Evolutionary conservation across 2,797 vertebrate genomes (phyloP).

Genomic region (Antennarius maculatus): DNA sequence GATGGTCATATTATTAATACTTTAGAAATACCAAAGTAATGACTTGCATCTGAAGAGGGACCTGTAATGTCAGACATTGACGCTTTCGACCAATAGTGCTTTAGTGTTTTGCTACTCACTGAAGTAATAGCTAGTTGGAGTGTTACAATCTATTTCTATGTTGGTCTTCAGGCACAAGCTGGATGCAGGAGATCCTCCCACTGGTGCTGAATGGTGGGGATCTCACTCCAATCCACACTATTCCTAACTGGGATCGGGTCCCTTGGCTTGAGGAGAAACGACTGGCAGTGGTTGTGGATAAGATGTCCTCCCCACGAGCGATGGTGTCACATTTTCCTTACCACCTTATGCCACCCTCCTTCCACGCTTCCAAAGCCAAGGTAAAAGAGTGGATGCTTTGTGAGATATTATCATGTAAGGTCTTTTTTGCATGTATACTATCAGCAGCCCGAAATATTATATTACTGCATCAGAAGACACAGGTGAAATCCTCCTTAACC

Average conservation of each 20-base stretch:
- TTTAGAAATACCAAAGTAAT: too few relatives aligned
- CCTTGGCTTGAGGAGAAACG: slow-evolving; percentile 86
- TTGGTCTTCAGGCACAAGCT: slow-evolving; percentile 75
- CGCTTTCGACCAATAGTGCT: not conserved
- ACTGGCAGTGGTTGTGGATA: slow-evolving; percentile 61
- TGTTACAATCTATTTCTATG: not conserved
- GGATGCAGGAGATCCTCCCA: slow-evolving; percentile 85
- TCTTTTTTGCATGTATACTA: not conserved
- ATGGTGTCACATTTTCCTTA: slow-evolving; percentile 86
- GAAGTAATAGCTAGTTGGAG: not conserved
- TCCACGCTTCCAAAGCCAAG: slow-evolving; percentile 85
- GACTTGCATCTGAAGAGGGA: too few relatives aligned
- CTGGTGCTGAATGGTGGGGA: slow-evolving; percentile 85
- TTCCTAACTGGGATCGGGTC: slow-evolving; percentile 87
- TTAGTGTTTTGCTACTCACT: not conserved
- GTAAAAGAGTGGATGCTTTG: slow-evolving; percentile 56
- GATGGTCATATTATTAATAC: too few relatives aligned
- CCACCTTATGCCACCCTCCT: slow-evolving; percentile 80
- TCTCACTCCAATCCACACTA: slow-evolving; percentile 73
- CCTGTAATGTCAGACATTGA: not conserved
- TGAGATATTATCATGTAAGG: accelerated
- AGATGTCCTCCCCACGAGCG: slow-evolving; percentile 74
- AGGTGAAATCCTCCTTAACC: not conserved
- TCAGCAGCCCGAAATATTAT: not conserved
- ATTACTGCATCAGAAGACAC: not conserved